These are phyloP conservation scores for Semaprochilodus insignis DNA, from an alignment of 2,797 vertebrate species.

Conservation along the genomic window DNA sequence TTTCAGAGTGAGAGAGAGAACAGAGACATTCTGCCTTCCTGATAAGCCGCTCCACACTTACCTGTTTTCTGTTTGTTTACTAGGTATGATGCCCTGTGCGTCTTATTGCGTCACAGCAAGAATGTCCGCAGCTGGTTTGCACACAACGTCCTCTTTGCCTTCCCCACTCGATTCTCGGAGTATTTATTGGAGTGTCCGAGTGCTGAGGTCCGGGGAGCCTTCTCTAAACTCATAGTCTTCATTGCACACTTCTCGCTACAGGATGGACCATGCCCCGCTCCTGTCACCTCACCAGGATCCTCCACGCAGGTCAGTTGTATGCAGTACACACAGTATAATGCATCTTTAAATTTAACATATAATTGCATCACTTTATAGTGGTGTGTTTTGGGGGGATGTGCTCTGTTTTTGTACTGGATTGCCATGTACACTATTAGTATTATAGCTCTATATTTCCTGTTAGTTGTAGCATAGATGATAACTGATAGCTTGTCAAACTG, in stretches of 20 bases:
- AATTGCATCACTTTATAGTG: no score
- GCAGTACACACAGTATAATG: no score
- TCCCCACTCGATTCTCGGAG: constrained; percentile 95
- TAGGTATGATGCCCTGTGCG: constrained; percentile 97
- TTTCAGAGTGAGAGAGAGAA: no score
- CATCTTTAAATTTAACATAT: no score
- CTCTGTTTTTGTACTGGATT: no score
- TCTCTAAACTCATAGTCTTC: constrained; percentile 98
- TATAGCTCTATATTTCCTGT: no score
- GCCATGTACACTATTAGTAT: no score
- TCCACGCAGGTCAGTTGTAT: constrained; percentile 87
- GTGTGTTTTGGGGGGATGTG: no score
- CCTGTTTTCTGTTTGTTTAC: neutral
- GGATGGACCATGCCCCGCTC: constrained; percentile 95
- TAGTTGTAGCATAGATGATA: no score
- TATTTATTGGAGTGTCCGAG: constrained; percentile 98
- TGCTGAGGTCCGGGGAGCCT: constrained; percentile 96
- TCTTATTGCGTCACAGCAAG: constrained; percentile 98
- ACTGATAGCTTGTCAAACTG: no score
- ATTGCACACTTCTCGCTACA: constrained; percentile 99
- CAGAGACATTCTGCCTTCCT: no score
- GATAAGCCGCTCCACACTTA: no score
- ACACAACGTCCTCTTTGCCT: constrained; percentile 96
- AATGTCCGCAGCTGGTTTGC: constrained; percentile 99
- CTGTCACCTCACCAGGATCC: constrained; percentile 92